Percentiles rank a stretch among this genome's conserved stretches.
phyloP scores from a whole-genome alignment of 2,113 vertebrate species.

The Peromyscus polionotus region DNA sequence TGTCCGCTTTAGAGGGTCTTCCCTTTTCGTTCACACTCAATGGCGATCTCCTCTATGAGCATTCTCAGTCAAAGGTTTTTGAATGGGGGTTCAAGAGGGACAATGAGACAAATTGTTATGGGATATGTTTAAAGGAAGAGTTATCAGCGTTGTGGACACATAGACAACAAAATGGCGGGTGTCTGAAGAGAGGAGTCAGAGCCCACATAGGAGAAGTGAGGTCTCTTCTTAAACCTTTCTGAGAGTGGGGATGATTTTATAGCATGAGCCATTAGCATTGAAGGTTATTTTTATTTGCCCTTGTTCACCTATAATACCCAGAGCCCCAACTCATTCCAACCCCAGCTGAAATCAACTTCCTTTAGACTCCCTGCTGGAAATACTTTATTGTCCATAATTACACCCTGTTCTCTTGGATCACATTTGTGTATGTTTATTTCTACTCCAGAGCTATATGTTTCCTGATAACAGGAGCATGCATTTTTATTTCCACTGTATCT shows the following conservation, averaged over 20 bases:
- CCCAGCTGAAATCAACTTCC: not conserved
- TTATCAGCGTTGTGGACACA: no score
- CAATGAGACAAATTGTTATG: not conserved
- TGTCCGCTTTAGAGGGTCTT: not conserved
- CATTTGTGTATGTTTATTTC: not conserved
- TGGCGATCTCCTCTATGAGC: not conserved
- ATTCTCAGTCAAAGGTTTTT: not conserved
- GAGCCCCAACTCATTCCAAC: not conserved
- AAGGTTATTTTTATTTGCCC: not conserved
- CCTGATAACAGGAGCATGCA: not conserved
- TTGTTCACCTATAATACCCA: not conserved
- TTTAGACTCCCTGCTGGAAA: not conserved
- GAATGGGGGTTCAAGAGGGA: not conserved
- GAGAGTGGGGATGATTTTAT: not conserved
- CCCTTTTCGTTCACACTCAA: not conserved
- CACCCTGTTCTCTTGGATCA: not conserved
- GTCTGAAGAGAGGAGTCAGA: not conserved
- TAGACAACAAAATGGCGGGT: not conserved
- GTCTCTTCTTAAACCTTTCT: not conserved
- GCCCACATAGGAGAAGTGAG: not conserved
- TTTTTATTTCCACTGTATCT: slow-evolving; percentile 20
- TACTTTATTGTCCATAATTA: not conserved
- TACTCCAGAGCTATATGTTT: not conserved
- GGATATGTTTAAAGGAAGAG: not conserved
- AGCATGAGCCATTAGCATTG: not conserved